Conservation (phyloP, 2,888 invertebrate species). For the Troides aeacus region DNA sequence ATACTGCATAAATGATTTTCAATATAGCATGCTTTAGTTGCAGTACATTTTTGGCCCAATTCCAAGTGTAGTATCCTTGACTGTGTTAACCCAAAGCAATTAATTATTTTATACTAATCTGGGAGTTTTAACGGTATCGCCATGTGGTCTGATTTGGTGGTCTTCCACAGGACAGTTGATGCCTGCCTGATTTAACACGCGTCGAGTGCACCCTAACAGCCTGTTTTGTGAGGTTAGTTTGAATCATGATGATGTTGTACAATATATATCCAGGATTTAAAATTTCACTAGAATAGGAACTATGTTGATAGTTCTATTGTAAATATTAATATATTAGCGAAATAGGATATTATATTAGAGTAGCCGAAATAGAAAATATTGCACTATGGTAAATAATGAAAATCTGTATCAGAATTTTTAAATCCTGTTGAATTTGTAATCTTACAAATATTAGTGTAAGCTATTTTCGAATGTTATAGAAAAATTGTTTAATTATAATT, state of each 20-base stretch:
- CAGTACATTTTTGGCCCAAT: constrained; percentile 65
- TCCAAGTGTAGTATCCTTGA: constrained; percentile 74
- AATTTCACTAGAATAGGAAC: neutral
- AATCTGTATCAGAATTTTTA: neutral
- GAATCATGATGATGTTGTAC: constrained; percentile 23
- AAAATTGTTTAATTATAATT: neutral
- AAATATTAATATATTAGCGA: too few species aligned
- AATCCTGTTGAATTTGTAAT: constrained; percentile 1
- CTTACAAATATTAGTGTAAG: neutral
- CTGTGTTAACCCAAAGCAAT: constrained; percentile 55
- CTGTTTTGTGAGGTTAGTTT: constrained; percentile 77
- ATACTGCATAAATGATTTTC: constrained; percentile 61
- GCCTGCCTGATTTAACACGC: constrained; percentile 69
- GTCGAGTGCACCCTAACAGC: constrained; percentile 74
- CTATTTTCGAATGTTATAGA: neutral
- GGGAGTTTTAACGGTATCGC: constrained; percentile 46
- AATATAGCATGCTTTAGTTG: constrained; percentile 63
- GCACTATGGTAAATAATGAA: neutral
- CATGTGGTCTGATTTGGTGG: constrained; percentile 60
- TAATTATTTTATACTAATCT: constrained; percentile 48
- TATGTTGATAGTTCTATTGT: neutral
- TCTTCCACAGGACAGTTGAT: constrained; percentile 76
- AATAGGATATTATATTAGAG: too few species aligned
- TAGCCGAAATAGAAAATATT: neutral
- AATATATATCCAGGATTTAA: constrained; percentile 21